Evolutionary conservation across 1,140 invertebrate genomes (phyloP), one percentile per base, ranked within the genome.

Genomic region (Drosophila subpulchrella): DNA sequence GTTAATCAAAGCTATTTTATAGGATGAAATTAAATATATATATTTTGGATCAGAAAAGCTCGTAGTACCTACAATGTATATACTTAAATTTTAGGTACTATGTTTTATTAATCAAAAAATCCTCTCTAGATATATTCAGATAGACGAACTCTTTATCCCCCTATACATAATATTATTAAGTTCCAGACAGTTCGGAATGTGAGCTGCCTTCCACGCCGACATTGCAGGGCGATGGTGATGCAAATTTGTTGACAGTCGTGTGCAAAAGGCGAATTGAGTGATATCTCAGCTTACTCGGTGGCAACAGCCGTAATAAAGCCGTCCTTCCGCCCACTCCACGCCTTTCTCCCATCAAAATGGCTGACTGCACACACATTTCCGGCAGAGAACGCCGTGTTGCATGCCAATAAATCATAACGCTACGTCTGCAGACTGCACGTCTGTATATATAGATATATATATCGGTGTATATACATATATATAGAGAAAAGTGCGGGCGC

Each of bases 391-490:
- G 82, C 70, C 84, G 77, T 89, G 84, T 90, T 90, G 84, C 84
- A 89, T 77, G 85, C 70, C 84, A 89, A 89, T 89, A 89, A 89
- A 89, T 89, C 84, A 89, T 90, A 88, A 74, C 73, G 82, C 78
- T 65, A 55, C 59, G 66, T 42, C 71, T 68, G 54, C 85, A 70
- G 66, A 36, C 68, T 72, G 39, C 56, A 38, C 17, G 42, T 39
- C 27, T 42, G 36, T 48, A 38, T 48, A 11, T 30, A 27, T 41
- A n/a, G n/a, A 27, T 34, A 27, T 41, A n/a, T 24, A 27, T 34
- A 57, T 27, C 27, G 27, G 24, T 54, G 46, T 38, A 32, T n/a
- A 27, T 38, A 32, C 10, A 27, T n/a, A n/a, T 47, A 36, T 54
- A 56, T 38, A 32, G 17, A 39, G 50, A 44, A 62, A 53, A 41